Evolutionary conservation across 1,140 invertebrate genomes (phyloP), one percentile per base, ranked within the genome.

Genomic region (Augochlora pura): DNA sequence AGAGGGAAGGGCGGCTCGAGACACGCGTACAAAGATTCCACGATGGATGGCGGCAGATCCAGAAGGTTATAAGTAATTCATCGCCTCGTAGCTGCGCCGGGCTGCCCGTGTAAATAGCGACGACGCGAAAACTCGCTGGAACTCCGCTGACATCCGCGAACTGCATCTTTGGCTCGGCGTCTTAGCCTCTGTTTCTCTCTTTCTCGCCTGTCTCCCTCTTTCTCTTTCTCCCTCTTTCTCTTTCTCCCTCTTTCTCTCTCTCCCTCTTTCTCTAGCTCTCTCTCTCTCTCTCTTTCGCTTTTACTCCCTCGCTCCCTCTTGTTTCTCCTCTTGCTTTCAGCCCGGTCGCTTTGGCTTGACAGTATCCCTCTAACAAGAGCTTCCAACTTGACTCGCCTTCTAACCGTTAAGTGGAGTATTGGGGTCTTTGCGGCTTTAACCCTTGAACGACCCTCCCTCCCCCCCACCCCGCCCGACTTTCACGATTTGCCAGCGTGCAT

Each of bases 41-140:
- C 12, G 57, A 52, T 38, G 14, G 64, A 49, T 23, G 23, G 32
- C 38, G 10, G 10, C 57, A 60, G 49, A 77, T 82, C 21, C 60
- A 78, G 62, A 27, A 65, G 71, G 79, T 66, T 74, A 74, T 85
- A 84, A 86, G 73, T 86, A 86, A 86, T 85, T 86, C 84, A 86
- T 86, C 70, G 75, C 66, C 63, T 78, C 27, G 78, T 77, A 84
- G 82, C 70, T 71, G 59, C 42, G 42, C 25, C 64, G 54, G 62
- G 71, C 69, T 18, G 62, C 39, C 67, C 52, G 74, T 77, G 77
- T 83, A 83, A 85, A 83, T 84, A 67, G 64, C 70, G 66, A 66
- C 72, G 78, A 76, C 54, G 71, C 32, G 59, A 66, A 54, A 49
- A 54, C 67, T 59, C 54, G 49, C 27, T 68, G 60, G 52, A 81